Percentiles rank a stretch among this genome's conserved stretches.
These are phyloP conservation scores for Plectropomus leopardus DNA, from an alignment of 2,113 vertebrate species.

Conservation along the genomic window DNA sequence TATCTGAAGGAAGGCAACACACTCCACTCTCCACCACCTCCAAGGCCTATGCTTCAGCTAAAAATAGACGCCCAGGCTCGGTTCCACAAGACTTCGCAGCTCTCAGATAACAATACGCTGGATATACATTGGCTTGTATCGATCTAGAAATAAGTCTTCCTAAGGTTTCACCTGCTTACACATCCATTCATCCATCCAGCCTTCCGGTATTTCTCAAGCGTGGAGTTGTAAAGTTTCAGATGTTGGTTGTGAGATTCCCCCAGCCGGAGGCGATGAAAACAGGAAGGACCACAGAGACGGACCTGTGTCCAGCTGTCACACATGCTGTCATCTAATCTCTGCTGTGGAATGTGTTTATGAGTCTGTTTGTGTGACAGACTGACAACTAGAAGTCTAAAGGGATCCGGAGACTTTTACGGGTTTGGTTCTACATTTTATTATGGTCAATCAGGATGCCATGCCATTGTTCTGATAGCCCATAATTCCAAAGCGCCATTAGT, in stretches of 20 bases:
- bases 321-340: slow-evolving; percentile 11
- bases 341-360: slow-evolving; percentile 16
- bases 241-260: slow-evolving; percentile 29
- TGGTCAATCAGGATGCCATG: too few species aligned
- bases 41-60: slow-evolving; percentile 59
- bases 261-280: slow-evolving; percentile 24
- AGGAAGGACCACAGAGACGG: slow-evolving; percentile 7
- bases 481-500: too few species aligned
- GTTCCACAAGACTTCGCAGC: slow-evolving; percentile 45
- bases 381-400: too few species aligned
- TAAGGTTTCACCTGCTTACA: slow-evolving; percentile 58
- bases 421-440: too few species aligned
- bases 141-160: slow-evolving; percentile 39
- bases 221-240: slow-evolving; percentile 45
- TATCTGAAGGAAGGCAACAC: slow-evolving; percentile 55
- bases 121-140: slow-evolving; percentile 44
- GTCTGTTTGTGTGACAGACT: background rate
- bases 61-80: slow-evolving; percentile 64
- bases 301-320: slow-evolving; percentile 45
- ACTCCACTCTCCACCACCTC: slow-evolving; percentile 49
- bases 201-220: slow-evolving; percentile 13
- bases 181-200: slow-evolving; percentile 41
- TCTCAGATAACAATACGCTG: slow-evolving; percentile 62
- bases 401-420: too few species aligned
- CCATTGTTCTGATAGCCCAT: too few species aligned